These are phyloP conservation scores for Kradibia gibbosae DNA, from an alignment of 1,140 invertebrate genomes.

Conservation along the genomic window DNA sequence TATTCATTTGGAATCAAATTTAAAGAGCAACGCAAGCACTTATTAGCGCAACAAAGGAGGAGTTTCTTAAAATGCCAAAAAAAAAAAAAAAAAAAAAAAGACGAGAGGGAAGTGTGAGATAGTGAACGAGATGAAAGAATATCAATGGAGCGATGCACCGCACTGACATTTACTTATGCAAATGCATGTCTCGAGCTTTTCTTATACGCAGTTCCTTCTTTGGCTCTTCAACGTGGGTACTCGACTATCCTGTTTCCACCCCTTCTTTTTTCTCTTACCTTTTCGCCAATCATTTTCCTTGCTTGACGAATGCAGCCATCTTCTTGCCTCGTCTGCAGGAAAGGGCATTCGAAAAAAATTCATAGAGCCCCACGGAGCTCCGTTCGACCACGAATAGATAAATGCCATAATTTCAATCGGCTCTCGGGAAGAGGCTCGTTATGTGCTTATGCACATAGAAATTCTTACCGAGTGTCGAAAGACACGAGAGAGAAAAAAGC, in stretches of 20 bases:
- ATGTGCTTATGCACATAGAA: neutral
- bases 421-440: neutral
- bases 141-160: slow-evolving; percentile 24
- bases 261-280: neutral
- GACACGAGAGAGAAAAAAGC: neutral
- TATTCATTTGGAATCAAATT: slow-evolving; percentile 6
- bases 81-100: neutral
- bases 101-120: neutral
- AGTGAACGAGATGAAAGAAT: neutral
- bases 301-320: neutral
- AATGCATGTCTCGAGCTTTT: neutral
- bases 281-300: neutral
- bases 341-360: neutral
- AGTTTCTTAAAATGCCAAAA: neutral
- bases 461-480: neutral
- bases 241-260: neutral
- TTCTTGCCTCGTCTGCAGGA: neutral
- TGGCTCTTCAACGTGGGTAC: slow-evolving; percentile 21
- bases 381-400: slow-evolving; percentile 18
- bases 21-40: slow-evolving; percentile 9
- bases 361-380: neutral
- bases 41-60: neutral
- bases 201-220: neutral
- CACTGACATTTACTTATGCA: slow-evolving; percentile 39
- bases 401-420: slow-evolving; percentile 19